These are phyloP conservation scores for Periphyllus acericola DNA, from an alignment of 2,888 invertebrate species.

Conservation along the genomic window DNA sequence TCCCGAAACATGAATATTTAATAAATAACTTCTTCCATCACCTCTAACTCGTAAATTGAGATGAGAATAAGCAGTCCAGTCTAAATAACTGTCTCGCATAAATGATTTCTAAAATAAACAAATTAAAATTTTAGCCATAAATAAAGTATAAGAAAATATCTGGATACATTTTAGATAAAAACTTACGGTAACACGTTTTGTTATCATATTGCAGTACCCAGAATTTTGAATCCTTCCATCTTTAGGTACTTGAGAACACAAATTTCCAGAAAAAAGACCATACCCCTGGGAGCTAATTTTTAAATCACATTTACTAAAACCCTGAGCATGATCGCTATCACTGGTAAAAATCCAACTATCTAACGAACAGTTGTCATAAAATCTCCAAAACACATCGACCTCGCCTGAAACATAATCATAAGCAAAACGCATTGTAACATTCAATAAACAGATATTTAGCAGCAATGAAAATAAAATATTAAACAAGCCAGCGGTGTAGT, in stretches of 20 bases:
- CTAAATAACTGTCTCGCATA: constrained; percentile 74
- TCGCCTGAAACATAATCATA: constrained; percentile 71
- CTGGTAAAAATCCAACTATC: constrained; percentile 79
- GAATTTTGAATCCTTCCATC: constrained; percentile 82
- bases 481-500: too few species aligned
- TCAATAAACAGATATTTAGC: too few species aligned
- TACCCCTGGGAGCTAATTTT: constrained; percentile 75
- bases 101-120: constrained; percentile 79
- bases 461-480: too few species aligned
- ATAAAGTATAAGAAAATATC: neutral
- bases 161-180: neutral
- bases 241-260: constrained; percentile 78
- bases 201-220: constrained; percentile 85
- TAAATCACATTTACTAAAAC: constrained; percentile 69
- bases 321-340: constrained; percentile 85
- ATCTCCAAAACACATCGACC: constrained; percentile 79
- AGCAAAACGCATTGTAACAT: neutral
- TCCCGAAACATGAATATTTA: constrained; percentile 82
- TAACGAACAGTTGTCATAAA: constrained; percentile 73
- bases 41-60: constrained; percentile 85
- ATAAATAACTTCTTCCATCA: constrained; percentile 90
- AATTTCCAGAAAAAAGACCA: constrained; percentile 78
- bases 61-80: constrained; percentile 83
- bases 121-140: constrained; percentile 3
- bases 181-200: constrained; percentile 75